Base-by-base conservation (phyloP, 2,888 invertebrate species). In the Apodemia duryi region DNA sequence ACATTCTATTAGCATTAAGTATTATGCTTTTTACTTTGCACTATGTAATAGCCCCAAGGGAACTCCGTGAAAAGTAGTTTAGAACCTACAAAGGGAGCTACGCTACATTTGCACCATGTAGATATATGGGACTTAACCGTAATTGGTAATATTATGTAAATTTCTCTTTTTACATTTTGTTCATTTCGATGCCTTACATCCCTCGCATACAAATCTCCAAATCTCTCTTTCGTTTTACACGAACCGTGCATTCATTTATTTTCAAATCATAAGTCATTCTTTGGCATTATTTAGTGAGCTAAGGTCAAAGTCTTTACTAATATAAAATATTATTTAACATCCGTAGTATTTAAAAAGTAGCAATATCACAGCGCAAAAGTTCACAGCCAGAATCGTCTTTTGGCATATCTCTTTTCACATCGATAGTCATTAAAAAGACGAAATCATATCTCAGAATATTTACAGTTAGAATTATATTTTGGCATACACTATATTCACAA, bases 271-370 rank as follows among this genome's bases (percentile, higher is more conserved):
- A 79, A 57, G 57, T 83, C 86, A 81, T 86, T 91, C 91, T 91
- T 91, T 91, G 91, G 91, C 89, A 90, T 91, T 90, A 84, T 88
- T 81, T 85, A 90, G 88, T 89, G 91, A 88, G 89, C 88, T 87
- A 82, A 82, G 80, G 82, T 84, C 80, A 76, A 80, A 74, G 75
- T 77, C 79, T 80, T 71, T 77, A 81, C 79, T 80, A 78, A 72
- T 74, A 76, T 67, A 63, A 67, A 63, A 67, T 70, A 67, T 70
- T 70, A 67, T 21, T 21, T 21, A 21, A 21, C 21, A 21, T 21
- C 21, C 21, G 21, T 21, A 21, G 1, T 21, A 21, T 21, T 21
- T 21, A 21, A 21, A 21, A 21, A 21, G 21, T 21, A 21, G 21
- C 21, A 21, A 21, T 21, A 21, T 21, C 21, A 21, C 21, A 21